A percentile compares a stretch with the other conserved stretches of the same genome.
Evolutionary conservation across 1,140 invertebrate genomes (phyloP).

Genomic region (Scylla paramamosain): DNA sequence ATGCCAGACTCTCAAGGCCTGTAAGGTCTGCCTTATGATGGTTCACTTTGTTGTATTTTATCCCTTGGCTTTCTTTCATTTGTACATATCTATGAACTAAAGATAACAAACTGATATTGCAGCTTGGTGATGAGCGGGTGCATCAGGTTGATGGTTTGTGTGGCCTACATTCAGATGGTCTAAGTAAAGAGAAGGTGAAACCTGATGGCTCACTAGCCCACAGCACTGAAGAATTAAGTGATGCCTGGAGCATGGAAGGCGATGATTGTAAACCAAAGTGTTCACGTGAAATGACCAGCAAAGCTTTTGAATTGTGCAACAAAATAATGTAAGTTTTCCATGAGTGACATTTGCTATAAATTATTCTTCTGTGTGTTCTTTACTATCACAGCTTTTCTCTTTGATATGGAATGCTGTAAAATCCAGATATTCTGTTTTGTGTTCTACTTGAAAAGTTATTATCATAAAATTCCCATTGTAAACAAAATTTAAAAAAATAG

Average conservation of each 20-base stretch:
- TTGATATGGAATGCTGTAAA: too few species aligned
- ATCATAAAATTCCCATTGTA: too few species aligned
- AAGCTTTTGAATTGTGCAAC: constrained; percentile 85
- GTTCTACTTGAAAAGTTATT: too few species aligned
- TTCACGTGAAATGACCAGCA: constrained; percentile 84
- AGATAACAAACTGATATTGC: background rate
- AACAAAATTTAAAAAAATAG: too few species aligned
- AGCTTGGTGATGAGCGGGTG: constrained; percentile 82
- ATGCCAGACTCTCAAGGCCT: too few species aligned
- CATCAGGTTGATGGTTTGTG: constrained; percentile 88
- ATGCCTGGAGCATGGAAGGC: constrained; percentile 85
- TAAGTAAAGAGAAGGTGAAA: constrained; percentile 85
- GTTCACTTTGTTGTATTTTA: too few species aligned
- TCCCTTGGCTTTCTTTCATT: too few species aligned
- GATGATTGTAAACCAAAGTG: constrained; percentile 82
- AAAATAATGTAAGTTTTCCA: constrained; percentile 78
- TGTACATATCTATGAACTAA: too few species aligned
- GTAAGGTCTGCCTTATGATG: too few species aligned
- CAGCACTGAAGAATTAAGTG: constrained; percentile 87
- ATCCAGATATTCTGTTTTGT: too few species aligned
- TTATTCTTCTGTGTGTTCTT: background rate
- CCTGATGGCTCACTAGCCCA: constrained; percentile 85
- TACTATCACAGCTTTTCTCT: background rate
- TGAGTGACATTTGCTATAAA: background rate
- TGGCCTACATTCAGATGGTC: constrained; percentile 86